Conservation (phyloP, 2,888 invertebrate genomes). For the Unio delphinus region DNA sequence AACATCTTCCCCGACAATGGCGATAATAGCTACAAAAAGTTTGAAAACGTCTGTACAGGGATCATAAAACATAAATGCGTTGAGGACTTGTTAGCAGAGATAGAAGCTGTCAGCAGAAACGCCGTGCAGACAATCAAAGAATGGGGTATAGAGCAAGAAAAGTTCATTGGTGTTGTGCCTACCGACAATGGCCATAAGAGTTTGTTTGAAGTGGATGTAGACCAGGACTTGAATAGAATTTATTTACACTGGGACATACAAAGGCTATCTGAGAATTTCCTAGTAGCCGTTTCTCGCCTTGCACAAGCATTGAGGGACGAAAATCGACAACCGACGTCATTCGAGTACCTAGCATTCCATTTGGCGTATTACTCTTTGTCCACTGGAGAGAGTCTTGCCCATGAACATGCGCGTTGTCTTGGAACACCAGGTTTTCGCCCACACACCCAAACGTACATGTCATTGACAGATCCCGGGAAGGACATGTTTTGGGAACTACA, state of each 20-base stretch:
- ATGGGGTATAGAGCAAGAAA: conserved; percentile 29
- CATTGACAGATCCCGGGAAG: conserved; percentile 54
- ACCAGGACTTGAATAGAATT: conserved; percentile 22
- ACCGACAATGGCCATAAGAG: conserved; percentile 9
- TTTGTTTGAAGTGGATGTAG: conserved; percentile 14
- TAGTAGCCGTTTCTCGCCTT: conserved; percentile 27
- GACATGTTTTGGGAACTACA: conserved; percentile 50
- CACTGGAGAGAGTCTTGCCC: conserved; percentile 19
- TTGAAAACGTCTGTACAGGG: conserved; percentile 13
- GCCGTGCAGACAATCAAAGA: conserved; percentile 11
- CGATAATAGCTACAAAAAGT: conserved; percentile 9
- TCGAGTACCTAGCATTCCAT: conserved; percentile 38
- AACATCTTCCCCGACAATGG: conserved; percentile 25
- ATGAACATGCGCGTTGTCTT: conserved; percentile 18
- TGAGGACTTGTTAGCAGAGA: conserved; percentile 11
- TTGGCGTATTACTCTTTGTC: conserved; percentile 29
- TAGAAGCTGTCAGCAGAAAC: background rate
- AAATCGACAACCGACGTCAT: conserved; percentile 32
- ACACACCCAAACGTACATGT: conserved; percentile 53
- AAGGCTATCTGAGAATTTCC: conserved; percentile 16
- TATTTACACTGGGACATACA: conserved; percentile 36
- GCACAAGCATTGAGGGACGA: conserved; percentile 26
- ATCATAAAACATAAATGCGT: conserved; percentile 21
- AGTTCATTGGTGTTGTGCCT: conserved; percentile 34
- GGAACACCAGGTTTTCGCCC: conserved; percentile 50